Conservation (phyloP, 2,113 vertebrate species). For the Phrynocephalus versicolor region DNA sequence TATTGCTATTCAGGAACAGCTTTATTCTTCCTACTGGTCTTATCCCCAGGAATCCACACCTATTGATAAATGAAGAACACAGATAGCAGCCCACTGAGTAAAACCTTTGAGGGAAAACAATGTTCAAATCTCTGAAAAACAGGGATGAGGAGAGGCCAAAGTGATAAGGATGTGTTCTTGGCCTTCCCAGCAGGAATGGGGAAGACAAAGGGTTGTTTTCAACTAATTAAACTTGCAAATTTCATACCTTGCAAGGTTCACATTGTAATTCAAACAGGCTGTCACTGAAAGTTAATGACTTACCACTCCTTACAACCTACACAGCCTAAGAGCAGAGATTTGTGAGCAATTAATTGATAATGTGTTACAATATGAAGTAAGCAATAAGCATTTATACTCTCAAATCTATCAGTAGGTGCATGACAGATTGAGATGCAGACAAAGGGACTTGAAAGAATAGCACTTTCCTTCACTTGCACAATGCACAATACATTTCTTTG, state of each 20-base stretch:
- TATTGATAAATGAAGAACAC: conserved; percentile 48
- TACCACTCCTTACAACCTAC: conserved; percentile 52
- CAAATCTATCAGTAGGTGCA: conserved; percentile 28
- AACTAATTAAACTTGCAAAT: conserved; percentile 61
- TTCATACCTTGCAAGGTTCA: conserved; percentile 37
- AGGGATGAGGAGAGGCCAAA: background rate
- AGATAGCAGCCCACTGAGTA: conserved; percentile 23
- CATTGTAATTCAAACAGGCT: conserved; percentile 61
- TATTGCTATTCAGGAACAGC: conserved; percentile 43
- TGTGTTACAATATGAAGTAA: conserved; percentile 57
- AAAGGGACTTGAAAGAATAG: conserved; percentile 25
- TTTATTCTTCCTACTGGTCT: conserved; percentile 59
- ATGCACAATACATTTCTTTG: conserved; percentile 27
- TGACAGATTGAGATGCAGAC: conserved; percentile 23
- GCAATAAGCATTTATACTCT: conserved; percentile 49
- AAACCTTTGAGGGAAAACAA: conserved; percentile 15
- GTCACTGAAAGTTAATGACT: conserved; percentile 70
- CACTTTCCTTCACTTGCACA: conserved; percentile 27
- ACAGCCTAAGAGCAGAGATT: conserved; percentile 48
- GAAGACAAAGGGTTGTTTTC: conserved; percentile 54
- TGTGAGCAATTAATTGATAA: conserved; percentile 72
- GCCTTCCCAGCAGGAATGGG: conserved; percentile 18
- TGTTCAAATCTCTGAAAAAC: background rate
- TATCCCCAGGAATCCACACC: conserved; percentile 41
- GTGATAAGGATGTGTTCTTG: background rate